phyloP scores from a whole-genome alignment of 2,888 invertebrate genomes.

The Barypeithes pellucidus region DNA sequence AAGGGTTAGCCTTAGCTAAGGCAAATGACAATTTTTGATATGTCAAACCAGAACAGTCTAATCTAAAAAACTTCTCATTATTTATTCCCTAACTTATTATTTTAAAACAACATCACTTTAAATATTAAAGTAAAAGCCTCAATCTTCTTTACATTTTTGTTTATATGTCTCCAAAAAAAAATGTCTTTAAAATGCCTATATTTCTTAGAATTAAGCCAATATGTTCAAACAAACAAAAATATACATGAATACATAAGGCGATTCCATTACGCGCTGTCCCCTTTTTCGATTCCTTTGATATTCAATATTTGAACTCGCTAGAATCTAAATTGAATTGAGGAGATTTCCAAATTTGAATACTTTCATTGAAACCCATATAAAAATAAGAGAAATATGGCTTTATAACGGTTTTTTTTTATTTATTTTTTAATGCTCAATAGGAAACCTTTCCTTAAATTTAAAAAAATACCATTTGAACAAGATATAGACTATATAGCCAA shows the following conservation, averaged over 20 bases:
- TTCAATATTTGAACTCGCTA: conserved; percentile 43
- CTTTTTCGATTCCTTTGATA: conserved; percentile 32
- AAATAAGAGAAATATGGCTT: conserved; percentile 28
- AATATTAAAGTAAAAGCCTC: too few species aligned
- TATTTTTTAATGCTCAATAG: not conserved
- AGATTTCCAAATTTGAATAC: conserved; percentile 39
- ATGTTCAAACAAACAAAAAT: conserved; percentile 26
- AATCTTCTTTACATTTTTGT: too few species aligned
- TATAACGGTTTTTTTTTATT: conserved; percentile 27
- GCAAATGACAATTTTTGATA: too few species aligned
- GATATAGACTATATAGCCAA: too few species aligned
- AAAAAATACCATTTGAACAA: too few species aligned
- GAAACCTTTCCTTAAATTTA: too few species aligned
- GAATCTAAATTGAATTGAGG: conserved; percentile 38
- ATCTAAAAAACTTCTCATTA: too few species aligned
- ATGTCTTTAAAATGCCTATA: not conserved
- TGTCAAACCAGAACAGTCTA: too few species aligned
- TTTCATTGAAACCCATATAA: conserved; percentile 20
- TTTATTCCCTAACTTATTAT: too few species aligned
- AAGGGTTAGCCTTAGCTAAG: too few species aligned
- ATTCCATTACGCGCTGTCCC: conserved; percentile 30
- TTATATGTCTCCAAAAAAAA: not conserved
- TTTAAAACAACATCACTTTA: too few species aligned
- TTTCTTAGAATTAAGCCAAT: conserved; percentile 16
- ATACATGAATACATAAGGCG: conserved; percentile 35